A percentile compares a stretch with the other conserved stretches of the same genome.
These are phyloP conservation scores for Panurus biarmicus DNA, from an alignment of 2,113 vertebrate genomes.

Conservation along the genomic window DNA sequence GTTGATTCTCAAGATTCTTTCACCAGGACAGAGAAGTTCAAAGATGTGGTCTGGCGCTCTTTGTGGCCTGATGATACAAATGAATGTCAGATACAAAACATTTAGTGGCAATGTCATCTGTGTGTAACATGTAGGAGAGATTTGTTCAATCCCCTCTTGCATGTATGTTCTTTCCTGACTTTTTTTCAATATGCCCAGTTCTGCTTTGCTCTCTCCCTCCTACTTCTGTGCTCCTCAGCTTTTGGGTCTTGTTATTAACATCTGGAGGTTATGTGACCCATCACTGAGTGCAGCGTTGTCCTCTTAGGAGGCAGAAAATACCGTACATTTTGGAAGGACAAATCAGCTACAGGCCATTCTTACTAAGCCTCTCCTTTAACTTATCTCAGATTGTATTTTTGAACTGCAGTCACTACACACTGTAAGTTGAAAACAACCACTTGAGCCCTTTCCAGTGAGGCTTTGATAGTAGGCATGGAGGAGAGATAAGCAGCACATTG, in stretches of 20 bases:
- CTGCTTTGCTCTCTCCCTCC: background rate
- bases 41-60: background rate
- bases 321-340: background rate
- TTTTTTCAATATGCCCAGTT: background rate
- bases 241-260: background rate
- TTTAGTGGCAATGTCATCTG: background rate
- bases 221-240: background rate
- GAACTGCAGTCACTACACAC: background rate
- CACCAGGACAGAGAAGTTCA: background rate
- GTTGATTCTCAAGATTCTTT: background rate
- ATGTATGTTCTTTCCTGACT: background rate
- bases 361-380: constrained; percentile 6
- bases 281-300: background rate
- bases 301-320: background rate
- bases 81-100: background rate
- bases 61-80: background rate
- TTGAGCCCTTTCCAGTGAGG: background rate
- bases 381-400: constrained; percentile 21
- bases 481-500: constrained; percentile 31
- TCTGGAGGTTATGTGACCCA: background rate
- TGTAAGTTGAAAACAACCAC: constrained; percentile 28
- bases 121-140: background rate
- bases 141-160: background rate
- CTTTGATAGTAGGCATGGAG: background rate
- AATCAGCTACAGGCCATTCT: background rate